Conservation (phyloP, 2,797 vertebrate species). For the Erethizon dorsatum region DNA sequence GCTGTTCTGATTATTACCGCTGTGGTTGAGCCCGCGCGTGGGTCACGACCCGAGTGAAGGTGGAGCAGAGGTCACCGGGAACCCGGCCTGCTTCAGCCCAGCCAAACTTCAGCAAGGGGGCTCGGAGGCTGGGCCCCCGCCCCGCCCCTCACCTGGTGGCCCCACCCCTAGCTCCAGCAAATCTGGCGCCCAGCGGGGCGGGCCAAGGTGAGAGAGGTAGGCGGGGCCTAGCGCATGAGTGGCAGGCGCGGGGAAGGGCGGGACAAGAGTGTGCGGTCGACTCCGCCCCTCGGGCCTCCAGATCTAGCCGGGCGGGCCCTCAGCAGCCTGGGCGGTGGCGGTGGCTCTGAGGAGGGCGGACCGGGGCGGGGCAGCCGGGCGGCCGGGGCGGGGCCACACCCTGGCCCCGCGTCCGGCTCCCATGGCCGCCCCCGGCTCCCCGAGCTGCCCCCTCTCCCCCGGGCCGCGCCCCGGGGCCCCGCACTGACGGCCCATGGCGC, state of each 20-base stretch:
- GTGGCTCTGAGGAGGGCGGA: constrained; percentile 50
- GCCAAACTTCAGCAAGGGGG: background rate
- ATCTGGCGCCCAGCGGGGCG: background rate
- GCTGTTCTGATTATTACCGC: background rate
- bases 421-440: constrained; percentile 84
- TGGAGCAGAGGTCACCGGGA: constrained; percentile 37
- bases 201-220: background rate
- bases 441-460: constrained; percentile 82
- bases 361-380: constrained; percentile 62
- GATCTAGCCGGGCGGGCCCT: background rate
- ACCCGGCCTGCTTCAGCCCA: rapidly evolving
- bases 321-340: background rate
- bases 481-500: constrained; percentile 88
- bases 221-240: constrained; percentile 41
- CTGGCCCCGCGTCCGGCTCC: constrained; percentile 78
- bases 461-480: constrained; percentile 85
- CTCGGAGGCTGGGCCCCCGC: background rate
- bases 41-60: constrained; percentile 64
- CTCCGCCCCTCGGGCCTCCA: background rate
- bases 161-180: background rate
- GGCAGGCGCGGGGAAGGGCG: constrained; percentile 48
- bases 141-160: constrained; percentile 56
- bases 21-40: constrained; percentile 37
- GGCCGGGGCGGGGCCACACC: constrained; percentile 77
- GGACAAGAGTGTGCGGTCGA: background rate